A percentile compares a stretch with the other conserved stretches of the same genome.
These are phyloP conservation scores for Austrolebias charrua DNA, from an alignment of 2,797 vertebrate species.

Conservation along the genomic window DNA sequence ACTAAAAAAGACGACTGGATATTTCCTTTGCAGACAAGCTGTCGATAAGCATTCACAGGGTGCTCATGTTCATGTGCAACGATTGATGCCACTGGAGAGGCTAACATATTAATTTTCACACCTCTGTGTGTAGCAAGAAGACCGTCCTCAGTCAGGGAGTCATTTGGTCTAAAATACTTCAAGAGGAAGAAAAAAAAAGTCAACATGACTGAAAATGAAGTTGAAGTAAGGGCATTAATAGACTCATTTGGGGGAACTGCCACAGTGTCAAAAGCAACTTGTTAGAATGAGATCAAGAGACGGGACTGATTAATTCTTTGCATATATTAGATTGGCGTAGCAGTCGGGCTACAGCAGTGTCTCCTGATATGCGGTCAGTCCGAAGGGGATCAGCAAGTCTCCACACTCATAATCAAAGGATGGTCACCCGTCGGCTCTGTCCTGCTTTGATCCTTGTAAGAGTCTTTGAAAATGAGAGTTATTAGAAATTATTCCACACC, in stretches of 20 bases:
- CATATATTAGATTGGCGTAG: constrained; percentile 62
- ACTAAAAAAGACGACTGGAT: constrained; percentile 19
- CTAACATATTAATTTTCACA: constrained; percentile 37
- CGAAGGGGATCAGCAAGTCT: constrained; percentile 27
- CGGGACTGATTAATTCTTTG: constrained; percentile 63
- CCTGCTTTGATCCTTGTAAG: constrained; percentile 15
- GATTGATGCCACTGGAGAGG: constrained; percentile 37
- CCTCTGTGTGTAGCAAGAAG: background rate
- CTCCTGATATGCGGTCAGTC: constrained; percentile 46
- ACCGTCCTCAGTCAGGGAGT: constrained; percentile 21
- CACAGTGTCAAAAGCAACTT: constrained; percentile 68
- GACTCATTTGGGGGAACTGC: constrained; percentile 63
- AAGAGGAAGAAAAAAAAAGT: constrained; percentile 51
- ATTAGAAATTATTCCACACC: constrained; percentile 16
- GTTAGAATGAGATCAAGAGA: constrained; percentile 60
- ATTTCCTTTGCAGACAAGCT: constrained; percentile 24
- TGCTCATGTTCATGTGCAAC: constrained; percentile 8
- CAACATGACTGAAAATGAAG: constrained; percentile 57
- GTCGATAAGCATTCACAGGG: constrained; percentile 32
- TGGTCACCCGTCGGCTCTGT: constrained; percentile 30
- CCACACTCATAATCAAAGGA: constrained; percentile 24
- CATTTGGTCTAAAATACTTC: constrained; percentile 25
- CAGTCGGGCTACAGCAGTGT: constrained; percentile 31
- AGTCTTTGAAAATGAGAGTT: constrained; percentile 3
- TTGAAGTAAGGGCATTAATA: constrained; percentile 59